Base-by-base conservation (phyloP, 2,888 invertebrate genomes). In the Drosophila sordidula region DNA sequence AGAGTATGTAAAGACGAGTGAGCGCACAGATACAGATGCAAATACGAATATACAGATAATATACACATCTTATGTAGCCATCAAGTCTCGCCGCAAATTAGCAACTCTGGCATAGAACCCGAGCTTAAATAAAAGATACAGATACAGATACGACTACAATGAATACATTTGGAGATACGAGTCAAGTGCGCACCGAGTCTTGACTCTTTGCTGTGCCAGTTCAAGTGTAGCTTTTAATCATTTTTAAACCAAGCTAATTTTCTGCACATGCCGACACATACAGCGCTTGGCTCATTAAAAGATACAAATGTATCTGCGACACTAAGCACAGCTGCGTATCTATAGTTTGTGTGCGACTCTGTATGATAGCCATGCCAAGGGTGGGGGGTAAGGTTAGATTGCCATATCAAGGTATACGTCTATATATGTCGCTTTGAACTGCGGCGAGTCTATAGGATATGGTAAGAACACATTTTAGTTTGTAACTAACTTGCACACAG, bases 191-290 rank as follows among this genome's bases (percentile, higher is more conserved):
- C 22, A 26, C 36, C 22, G 18, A 49, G 45, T 58, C 58, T 74
- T 76, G 74, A 76, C 74, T 61, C 57, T 65, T 22, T 50, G 56
- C 50, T 58, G 12, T 18, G 69, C 26, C 69, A 74, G 74, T 75
- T 75, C 67, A 75, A 75, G 74, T 76, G 36, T 56, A 66, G 66
- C 32, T 55, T 61, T 71, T 47, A 62, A 66, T 65, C 57, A 55
- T 38, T 55, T 38, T n/a, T 26, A 25, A 25, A 34, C 44, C 14
- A 44, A 75, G 50, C 71, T 65, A 65, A 70, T 70, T 74, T 54
- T 41, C 41, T 54, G 56, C 69, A 54, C 49, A 54, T 36, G 39
- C 45, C 65, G 29, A 50, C 55, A 16, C 38, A 49, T 29, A 56
- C 47, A 45, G 45, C 41, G 65, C 34, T 49, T 70, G 42, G n/a